Conservation (phyloP, 1,140 invertebrate genomes). For the Procambarus virginalis region DNA sequence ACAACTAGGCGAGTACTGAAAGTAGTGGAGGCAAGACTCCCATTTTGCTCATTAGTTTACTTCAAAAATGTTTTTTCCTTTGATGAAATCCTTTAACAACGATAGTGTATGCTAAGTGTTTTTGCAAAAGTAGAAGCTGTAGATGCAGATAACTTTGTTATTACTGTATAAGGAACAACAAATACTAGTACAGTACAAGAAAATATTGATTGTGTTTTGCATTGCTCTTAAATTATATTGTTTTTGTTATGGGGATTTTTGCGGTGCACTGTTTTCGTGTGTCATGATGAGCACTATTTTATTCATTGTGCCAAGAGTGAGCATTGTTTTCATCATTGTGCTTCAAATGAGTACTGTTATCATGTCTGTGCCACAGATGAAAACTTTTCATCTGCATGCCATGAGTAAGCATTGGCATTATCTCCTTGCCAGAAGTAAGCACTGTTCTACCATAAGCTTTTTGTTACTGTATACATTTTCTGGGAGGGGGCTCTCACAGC, state of each 20-base stretch:
- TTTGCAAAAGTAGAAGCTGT: constrained; percentile 56
- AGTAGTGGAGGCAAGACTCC: constrained; percentile 37
- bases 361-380: constrained; percentile 28
- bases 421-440: no score
- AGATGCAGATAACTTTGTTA: constrained; percentile 54
- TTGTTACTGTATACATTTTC: no score
- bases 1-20: neutral
- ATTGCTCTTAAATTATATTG: constrained; percentile 39
- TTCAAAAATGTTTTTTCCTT: constrained; percentile 4
- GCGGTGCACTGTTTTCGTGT: no score
- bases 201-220: constrained; percentile 52
- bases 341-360: neutral
- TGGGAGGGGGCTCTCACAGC: no score
- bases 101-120: constrained; percentile 60
- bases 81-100: constrained; percentile 51
- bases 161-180: constrained; percentile 43
- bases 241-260: constrained; percentile 27
- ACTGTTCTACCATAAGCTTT: no score
- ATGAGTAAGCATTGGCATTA: no score
- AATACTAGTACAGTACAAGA: constrained; percentile 59
- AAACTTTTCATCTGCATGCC: no score
- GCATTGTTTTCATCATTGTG: no score
- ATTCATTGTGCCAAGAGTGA: no score
- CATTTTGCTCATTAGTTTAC: constrained; percentile 47
- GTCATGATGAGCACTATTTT: no score